These are phyloP conservation scores for Cyphomyrus plagiostoma DNA, from an alignment of 2,113 vertebrate genomes.

Conservation along the genomic window DNA sequence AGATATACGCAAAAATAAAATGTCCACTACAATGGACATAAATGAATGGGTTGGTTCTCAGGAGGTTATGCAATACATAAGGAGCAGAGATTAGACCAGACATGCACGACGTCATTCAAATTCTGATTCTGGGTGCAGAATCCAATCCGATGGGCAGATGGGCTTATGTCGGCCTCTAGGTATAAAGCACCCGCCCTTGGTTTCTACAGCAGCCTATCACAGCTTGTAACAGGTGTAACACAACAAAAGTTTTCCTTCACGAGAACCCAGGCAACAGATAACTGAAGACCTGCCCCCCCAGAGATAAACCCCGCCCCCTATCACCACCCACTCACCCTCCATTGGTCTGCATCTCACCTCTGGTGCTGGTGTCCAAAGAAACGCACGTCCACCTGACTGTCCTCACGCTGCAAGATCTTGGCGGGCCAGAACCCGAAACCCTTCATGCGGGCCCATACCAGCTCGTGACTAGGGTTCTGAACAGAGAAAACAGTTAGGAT, in stretches of 20 bases:
- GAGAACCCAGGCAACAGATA: background rate
- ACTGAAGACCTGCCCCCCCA: background rate
- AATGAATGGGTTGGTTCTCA: too few relatives aligned
- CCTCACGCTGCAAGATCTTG: slow-evolving; percentile 94
- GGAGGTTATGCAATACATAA: background rate
- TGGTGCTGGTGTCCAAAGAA: slow-evolving; percentile 99
- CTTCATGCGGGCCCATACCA: slow-evolving; percentile 99
- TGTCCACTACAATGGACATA: too few relatives aligned
- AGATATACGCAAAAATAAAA: too few relatives aligned
- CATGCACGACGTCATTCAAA: background rate
- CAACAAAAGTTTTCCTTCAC: background rate
- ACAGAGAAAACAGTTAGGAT: slow-evolving; percentile 23
- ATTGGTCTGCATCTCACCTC: slow-evolving; percentile 68
- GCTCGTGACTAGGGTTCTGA: slow-evolving; percentile 87
- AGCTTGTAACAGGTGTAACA: background rate
- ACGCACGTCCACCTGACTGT: slow-evolving; percentile 94
- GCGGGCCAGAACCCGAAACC: slow-evolving; percentile 98
- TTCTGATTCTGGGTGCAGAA: background rate
- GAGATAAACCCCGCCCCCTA: background rate
- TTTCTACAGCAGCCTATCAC: background rate
- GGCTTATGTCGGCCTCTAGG: background rate
- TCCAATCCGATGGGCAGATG: background rate
- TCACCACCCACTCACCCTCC: slow-evolving; percentile 58
- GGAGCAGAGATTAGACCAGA: background rate
- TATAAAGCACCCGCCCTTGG: background rate